These are phyloP conservation scores for Dryococelus australis DNA, from an alignment of 2,888 invertebrate species.

Conservation along the genomic window DNA sequence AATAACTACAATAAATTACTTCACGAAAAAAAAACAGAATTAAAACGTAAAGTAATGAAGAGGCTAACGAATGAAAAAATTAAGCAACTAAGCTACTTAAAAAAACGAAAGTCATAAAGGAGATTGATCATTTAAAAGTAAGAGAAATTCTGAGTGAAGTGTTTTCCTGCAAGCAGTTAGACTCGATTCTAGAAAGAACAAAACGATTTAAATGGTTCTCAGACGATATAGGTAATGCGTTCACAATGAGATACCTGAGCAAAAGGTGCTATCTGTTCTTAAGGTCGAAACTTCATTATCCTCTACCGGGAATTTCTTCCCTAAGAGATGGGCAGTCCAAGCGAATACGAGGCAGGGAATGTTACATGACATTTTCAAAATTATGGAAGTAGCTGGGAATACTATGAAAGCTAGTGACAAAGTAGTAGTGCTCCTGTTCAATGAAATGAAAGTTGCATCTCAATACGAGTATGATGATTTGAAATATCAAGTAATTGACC, in stretches of 20 bases:
- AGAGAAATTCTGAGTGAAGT: neutral
- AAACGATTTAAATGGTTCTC: neutral
- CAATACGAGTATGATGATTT: constrained; percentile 30
- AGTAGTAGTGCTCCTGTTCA: constrained; percentile 29
- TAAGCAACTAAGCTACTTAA: too few species aligned
- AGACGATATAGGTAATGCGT: constrained; percentile 13
- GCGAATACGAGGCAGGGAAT: constrained; percentile 16
- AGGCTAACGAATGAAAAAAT: too few species aligned
- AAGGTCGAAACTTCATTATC: constrained; percentile 24
- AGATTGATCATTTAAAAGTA: too few species aligned
- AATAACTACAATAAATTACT: too few species aligned
- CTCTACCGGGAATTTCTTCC: constrained; percentile 12
- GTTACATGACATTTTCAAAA: constrained; percentile 30
- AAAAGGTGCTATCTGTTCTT: constrained; percentile 27
- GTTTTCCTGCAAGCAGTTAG: constrained; percentile 3
- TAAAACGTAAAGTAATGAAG: too few species aligned
- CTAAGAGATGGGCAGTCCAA: constrained; percentile 21
- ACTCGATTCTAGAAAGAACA: constrained; percentile 9
- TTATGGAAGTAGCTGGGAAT: constrained; percentile 22
- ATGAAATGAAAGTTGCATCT: constrained; percentile 34
- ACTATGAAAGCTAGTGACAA: neutral
- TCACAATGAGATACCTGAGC: constrained; percentile 31
- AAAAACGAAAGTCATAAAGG: too few species aligned
- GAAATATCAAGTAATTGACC: constrained; percentile 30
- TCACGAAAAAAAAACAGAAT: too few species aligned